Conservation (phyloP, 2,113 vertebrate genomes). For the Turdus rufiventris region DNA sequence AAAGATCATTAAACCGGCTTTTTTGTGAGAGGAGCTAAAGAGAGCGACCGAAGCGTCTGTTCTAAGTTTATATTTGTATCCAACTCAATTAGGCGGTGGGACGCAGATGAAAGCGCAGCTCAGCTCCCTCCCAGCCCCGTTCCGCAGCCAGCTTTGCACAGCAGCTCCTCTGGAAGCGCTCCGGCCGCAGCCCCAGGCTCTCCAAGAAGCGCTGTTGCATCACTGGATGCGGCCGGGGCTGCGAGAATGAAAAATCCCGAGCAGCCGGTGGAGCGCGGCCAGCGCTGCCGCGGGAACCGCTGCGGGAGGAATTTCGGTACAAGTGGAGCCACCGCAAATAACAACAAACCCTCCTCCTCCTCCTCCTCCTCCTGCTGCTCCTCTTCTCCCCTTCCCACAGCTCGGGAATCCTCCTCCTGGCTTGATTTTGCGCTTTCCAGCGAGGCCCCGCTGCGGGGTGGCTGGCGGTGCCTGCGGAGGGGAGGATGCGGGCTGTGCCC, state of each 20-base stretch:
- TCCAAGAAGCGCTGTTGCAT: neutral
- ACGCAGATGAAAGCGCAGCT: constrained; percentile 32
- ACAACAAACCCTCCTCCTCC: constrained; percentile 9
- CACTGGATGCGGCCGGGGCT: neutral
- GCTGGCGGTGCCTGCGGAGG: neutral
- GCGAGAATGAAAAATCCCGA: neutral
- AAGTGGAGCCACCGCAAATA: neutral
- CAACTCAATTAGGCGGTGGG: constrained; percentile 66
- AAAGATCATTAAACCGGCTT: constrained; percentile 65
- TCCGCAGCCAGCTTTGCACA: neutral
- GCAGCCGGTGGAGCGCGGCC: neutral
- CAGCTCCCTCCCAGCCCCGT: neutral
- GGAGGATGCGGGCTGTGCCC: neutral
- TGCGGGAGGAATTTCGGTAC: neutral
- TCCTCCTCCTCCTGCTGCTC: neutral
- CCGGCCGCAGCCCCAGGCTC: neutral
- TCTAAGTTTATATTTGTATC: constrained; percentile 66
- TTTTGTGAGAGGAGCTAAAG: constrained; percentile 54
- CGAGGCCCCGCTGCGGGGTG: rapidly evolving
- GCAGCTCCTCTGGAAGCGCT: neutral
- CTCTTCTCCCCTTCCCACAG: neutral
- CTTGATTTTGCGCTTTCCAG: neutral
- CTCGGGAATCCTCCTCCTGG: neutral
- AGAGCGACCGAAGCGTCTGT: constrained; percentile 54
- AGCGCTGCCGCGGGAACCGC: neutral